phyloP scores from a whole-genome alignment of 2,113 vertebrate species.

The Myiopsitta monachus region DNA sequence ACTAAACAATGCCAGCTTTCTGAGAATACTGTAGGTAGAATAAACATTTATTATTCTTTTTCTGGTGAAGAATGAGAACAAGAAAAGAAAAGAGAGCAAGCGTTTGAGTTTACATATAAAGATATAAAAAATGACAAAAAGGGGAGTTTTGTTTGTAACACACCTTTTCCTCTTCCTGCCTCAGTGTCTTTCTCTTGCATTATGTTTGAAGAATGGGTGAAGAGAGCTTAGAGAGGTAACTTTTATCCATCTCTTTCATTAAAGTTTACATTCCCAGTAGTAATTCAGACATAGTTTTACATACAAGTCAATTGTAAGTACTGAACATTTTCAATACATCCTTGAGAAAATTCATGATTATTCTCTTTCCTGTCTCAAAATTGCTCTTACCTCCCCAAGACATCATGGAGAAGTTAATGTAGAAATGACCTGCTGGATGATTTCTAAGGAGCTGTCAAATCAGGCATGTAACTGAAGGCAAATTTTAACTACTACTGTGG shows the following conservation, averaged over 20 bases:
- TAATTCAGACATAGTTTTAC: not conserved
- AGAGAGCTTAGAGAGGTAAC: not conserved
- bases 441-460: conserved; percentile 1
- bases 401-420: not conserved
- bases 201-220: not conserved
- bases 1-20: not conserved
- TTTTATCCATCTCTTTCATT: not conserved
- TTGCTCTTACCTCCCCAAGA: not conserved
- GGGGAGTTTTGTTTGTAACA: not conserved
- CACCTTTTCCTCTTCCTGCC: not conserved
- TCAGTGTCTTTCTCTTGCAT: not conserved
- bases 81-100: not conserved
- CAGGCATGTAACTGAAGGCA: not conserved
- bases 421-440: not conserved
- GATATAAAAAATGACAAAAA: not conserved
- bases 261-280: not conserved
- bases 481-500: not conserved
- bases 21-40: not conserved
- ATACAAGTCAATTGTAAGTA: not conserved
- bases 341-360: not conserved
- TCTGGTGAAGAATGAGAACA: not conserved
- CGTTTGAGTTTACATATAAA: not conserved
- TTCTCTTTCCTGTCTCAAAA: not conserved
- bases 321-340: not conserved
- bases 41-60: not conserved